Percentiles rank a stretch among this genome's conserved stretches.
Evolutionary conservation across 2,113 vertebrate genomes (phyloP).

Genomic region (Cyanoramphus novaezelandiae): DNA sequence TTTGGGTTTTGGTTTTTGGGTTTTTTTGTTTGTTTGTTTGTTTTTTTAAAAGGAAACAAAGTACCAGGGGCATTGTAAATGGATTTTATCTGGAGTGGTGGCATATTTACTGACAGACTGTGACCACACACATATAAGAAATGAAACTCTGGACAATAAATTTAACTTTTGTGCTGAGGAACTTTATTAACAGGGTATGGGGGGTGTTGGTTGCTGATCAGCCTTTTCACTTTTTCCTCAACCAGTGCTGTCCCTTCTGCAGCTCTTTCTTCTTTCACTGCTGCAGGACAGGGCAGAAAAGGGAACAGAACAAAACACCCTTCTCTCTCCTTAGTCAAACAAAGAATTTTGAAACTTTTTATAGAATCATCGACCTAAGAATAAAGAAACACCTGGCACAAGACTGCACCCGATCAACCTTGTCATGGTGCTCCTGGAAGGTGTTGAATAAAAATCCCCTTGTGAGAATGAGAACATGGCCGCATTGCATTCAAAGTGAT

Average conservation of each 20-base stretch:
- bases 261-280: background rate
- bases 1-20: no score
- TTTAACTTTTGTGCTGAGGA: background rate
- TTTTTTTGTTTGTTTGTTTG: no score
- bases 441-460: background rate
- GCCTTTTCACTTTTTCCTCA: background rate
- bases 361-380: background rate
- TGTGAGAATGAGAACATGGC: background rate
- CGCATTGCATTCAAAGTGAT: background rate
- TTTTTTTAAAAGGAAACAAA: no score
- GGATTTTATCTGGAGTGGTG: background rate
- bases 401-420: no score
- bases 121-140: background rate
- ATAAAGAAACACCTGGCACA: background rate
- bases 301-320: background rate
- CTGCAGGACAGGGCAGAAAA: background rate
- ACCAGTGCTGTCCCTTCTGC: background rate
- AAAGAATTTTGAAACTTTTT: background rate
- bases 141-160: background rate
- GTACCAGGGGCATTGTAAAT: background rate
- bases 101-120: background rate
- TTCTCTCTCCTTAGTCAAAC: background rate
- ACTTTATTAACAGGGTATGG: background rate
- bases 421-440: background rate
- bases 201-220: background rate